Evolutionary conservation across 2,888 invertebrate species (phyloP).

Genomic region (Melolontha melolontha): DNA sequence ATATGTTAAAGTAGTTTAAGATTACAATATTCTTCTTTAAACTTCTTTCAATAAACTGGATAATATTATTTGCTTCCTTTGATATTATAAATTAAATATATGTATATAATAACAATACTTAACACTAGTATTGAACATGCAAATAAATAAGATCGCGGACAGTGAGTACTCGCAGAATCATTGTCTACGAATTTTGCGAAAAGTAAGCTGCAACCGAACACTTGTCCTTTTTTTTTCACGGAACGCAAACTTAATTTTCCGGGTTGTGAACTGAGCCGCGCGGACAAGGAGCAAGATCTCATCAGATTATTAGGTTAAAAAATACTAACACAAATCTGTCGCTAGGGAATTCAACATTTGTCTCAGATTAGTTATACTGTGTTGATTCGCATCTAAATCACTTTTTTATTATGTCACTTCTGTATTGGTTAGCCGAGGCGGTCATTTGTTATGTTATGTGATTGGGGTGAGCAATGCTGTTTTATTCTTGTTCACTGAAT

Average conservation of each 20-base stretch:
- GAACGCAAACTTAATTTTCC: constrained; percentile 66
- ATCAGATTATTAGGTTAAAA: constrained; percentile 65
- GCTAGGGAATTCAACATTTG: constrained; percentile 59
- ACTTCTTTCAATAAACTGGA: no score
- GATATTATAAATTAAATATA: no score
- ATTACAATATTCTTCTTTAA: no score
- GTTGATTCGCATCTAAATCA: constrained; percentile 48
- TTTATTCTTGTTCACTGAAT: constrained; percentile 26
- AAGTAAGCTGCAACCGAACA: constrained; percentile 54
- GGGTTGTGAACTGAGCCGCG: constrained; percentile 65
- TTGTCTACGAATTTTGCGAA: constrained; percentile 35
- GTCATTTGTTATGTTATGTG: constrained; percentile 16
- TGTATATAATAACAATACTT: no score
- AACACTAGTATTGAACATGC: neutral
- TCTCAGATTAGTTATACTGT: constrained; percentile 56
- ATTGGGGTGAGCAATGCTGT: constrained; percentile 26
- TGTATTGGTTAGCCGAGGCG: constrained; percentile 14
- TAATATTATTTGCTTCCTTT: no score
- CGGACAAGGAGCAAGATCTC: constrained; percentile 64
- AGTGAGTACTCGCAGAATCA: neutral
- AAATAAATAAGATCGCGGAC: constrained; percentile 7
- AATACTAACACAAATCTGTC: constrained; percentile 61
- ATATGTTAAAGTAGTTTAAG: no score
- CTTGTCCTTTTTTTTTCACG: constrained; percentile 58
- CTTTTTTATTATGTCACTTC: constrained; percentile 48